These are phyloP conservation scores for Macropus fuliginosus DNA, from an alignment of 2,797 vertebrate species.

Conservation along the genomic window DNA sequence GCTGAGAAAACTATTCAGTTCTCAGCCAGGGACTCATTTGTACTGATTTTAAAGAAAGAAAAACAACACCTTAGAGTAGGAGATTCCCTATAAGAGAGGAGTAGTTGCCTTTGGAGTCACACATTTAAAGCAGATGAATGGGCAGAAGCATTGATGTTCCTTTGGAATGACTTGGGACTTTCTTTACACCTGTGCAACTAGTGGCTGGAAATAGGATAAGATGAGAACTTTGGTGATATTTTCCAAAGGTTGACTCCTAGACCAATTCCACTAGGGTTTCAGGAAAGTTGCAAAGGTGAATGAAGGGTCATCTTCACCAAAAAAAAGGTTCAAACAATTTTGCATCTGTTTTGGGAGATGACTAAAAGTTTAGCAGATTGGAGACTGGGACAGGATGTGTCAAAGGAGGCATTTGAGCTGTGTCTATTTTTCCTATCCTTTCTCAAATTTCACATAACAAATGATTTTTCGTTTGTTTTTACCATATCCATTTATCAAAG, in stretches of 20 bases:
- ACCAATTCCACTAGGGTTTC: background rate
- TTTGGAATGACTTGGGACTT: background rate
- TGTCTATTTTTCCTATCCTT: background rate
- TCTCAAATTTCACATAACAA: background rate
- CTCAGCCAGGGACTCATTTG: slow-evolving; percentile 5
- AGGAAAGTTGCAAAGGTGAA: background rate
- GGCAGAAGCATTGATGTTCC: slow-evolving; percentile 1
- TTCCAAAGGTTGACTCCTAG: background rate
- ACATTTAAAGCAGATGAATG: background rate
- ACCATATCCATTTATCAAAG: background rate
- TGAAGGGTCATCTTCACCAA: background rate
- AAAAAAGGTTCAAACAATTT: background rate
- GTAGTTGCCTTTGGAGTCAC: background rate
- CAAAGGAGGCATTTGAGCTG: background rate
- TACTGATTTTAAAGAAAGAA: background rate
- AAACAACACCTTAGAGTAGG: background rate
- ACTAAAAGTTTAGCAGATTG: background rate
- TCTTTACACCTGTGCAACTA: slow-evolving; percentile 9
- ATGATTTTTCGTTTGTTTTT: background rate
- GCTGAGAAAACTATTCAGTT: slow-evolving; percentile 52
- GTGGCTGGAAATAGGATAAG: background rate
- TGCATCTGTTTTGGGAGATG: slow-evolving; percentile 27
- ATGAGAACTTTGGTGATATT: background rate
- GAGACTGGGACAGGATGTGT: background rate
- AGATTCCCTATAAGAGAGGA: background rate